Evolutionary conservation across 2,797 vertebrate genomes (phyloP), one percentile per base, ranked within the genome.

Genomic region (Amazonetta brasiliensis): DNA sequence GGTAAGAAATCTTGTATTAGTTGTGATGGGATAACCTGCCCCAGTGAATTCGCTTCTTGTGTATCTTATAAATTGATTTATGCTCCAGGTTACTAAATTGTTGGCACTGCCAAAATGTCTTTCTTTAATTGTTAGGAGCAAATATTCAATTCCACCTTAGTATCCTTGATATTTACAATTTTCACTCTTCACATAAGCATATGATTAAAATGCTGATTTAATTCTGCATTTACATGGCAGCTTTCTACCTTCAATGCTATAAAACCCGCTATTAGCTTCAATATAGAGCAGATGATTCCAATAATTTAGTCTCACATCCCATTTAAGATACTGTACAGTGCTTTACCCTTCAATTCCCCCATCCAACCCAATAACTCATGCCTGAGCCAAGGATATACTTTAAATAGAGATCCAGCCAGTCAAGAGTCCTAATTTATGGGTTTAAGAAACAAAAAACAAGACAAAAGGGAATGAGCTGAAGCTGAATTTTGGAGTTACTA

Each of bases 1-100:
- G 85, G 66, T 72, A 94, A 81, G 52, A 91, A 91, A 89, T 31
- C 31, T 75, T 91, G 77, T 77, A 84, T 85, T 55, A 78, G 19
- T 50, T 89, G 55, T 31, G 15, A 62, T 91, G 30, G 1, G 18
- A 91, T 76, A 90, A 91, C 41, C 30, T 78, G 30, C 5, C 11
- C 22, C 43, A 71, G 9, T 41, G 43, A 91, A 88, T 72, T 89
- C n/a, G 3, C 7, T 71, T 93, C 15, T 66, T 86, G 72, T 77
- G 30, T 16, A 79, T 20, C 15, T 84, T 62, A 69, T 72, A 81
- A 85, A 88, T 60, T 44, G 85, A 63, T 86, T 90, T 90, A 60
- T 81, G 31, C 17, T 91, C 37, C 39, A 92, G 60, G 28, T 91
- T 91, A 88, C 37, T 55, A 69, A 83, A 20, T 12, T 78, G 12